Percentiles rank a stretch among this genome's conserved stretches.
These are phyloP conservation scores for roundworm (Caenorhabditis elegans) DNA, from an alignment of 1,140 invertebrate genomes.

Conservation along the genomic window WBcel235 BX284602.5:9582501-9583000, in stretches of 20 bases:
- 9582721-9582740: too few relatives aligned
- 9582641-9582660: too few relatives aligned
- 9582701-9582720: too few relatives aligned
- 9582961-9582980: slow-evolving; percentile 75
- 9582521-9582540: too few relatives aligned
- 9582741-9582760: slow-evolving; percentile 75
- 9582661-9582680: too few relatives aligned
- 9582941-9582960: slow-evolving; percentile 75
- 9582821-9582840: slow-evolving; percentile 74
- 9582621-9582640: too few relatives aligned
- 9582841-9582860: slow-evolving; percentile 71
- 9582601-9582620: too few relatives aligned
- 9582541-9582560: too few relatives aligned
- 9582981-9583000: slow-evolving; percentile 74
- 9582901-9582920: slow-evolving; percentile 66
- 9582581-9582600: too few relatives aligned
- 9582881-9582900: slow-evolving; percentile 68
- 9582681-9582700: too few relatives aligned
- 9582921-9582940: slow-evolving; percentile 77
- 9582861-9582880: slow-evolving; percentile 70
- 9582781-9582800: slow-evolving; percentile 80
- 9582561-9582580: too few relatives aligned
- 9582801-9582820: slow-evolving; percentile 74
- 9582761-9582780: slow-evolving; percentile 73
- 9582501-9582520: too few relatives aligned